phyloP scores from a whole-genome alignment of 2,797 vertebrate species.

The Hoplostethus atlanticus region DNA sequence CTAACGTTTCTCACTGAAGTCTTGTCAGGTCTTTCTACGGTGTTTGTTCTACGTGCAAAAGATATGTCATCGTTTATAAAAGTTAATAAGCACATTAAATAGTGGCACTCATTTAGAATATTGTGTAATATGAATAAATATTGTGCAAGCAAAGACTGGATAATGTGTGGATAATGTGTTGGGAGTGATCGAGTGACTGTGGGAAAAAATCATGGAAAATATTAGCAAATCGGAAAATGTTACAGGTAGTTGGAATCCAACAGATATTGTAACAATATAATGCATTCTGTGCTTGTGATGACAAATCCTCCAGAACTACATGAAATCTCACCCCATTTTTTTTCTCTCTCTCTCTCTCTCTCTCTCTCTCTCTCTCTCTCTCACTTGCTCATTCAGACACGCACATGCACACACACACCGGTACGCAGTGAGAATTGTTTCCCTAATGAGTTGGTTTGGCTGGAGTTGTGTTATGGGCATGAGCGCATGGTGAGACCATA shows the following conservation, averaged over 20 bases:
- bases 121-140: slow-evolving; percentile 75
- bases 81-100: slow-evolving; percentile 74
- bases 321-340: slow-evolving; percentile 72
- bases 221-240: slow-evolving; percentile 89
- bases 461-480: slow-evolving; percentile 74
- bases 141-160: slow-evolving; percentile 68
- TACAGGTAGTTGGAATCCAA: slow-evolving; percentile 88
- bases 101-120: slow-evolving; percentile 69
- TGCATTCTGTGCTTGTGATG: slow-evolving; percentile 81
- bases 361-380: slow-evolving; percentile 38
- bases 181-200: slow-evolving; percentile 79
- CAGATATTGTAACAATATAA: slow-evolving; percentile 86
- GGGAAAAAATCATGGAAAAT: slow-evolving; percentile 90
- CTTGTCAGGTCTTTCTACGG: slow-evolving; percentile 46
- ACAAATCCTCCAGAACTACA: slow-evolving; percentile 84
- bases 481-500: slow-evolving; percentile 77
- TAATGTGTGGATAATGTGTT: slow-evolving; percentile 77
- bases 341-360: slow-evolving; percentile 53
- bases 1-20: slow-evolving; percentile 51
- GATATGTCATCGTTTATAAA: slow-evolving; percentile 54
- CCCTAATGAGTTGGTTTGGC: slow-evolving; percentile 86
- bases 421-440: slow-evolving; percentile 67
- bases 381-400: slow-evolving; percentile 8
- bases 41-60: slow-evolving; percentile 53
- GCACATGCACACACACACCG: slow-evolving; percentile 42